These are phyloP conservation scores for Pangasius macronema DNA, from an alignment of 2,797 vertebrate genomes.

Conservation along the genomic window DNA sequence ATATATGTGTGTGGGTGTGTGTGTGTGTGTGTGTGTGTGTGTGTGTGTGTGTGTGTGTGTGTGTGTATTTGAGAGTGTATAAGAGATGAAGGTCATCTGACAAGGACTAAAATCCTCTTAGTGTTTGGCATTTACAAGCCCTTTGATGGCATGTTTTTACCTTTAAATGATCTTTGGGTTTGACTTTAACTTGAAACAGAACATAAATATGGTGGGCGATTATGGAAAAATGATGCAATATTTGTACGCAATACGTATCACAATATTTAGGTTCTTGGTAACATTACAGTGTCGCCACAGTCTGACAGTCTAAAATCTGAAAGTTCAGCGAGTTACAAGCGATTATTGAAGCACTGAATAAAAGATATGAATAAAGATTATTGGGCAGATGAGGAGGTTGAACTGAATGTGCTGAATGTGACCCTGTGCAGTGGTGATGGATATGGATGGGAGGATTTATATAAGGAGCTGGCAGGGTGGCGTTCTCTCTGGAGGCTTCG, in stretches of 20 bases:
- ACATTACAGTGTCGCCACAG: background rate
- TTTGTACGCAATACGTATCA: too few species aligned
- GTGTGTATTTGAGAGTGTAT: background rate
- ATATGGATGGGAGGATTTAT: constrained; percentile 95
- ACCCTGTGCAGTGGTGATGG: constrained; percentile 80
- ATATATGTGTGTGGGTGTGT: too few species aligned
- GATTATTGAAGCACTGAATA: background rate
- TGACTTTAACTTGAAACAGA: background rate
- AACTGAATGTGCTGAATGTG: background rate
- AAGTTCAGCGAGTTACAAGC: background rate
- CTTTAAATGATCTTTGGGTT: background rate
- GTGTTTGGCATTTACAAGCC: background rate
- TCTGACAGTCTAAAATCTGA: background rate
- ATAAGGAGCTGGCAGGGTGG: constrained; percentile 92
- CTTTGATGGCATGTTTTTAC: background rate
- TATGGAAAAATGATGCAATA: too few species aligned
- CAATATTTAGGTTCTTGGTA: background rate
- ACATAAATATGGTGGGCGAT: too few species aligned
- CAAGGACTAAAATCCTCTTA: too few species aligned
- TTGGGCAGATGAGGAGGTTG: background rate
- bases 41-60: too few species aligned
- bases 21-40: too few species aligned
- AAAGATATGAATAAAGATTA: background rate
- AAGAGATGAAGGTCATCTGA: too few species aligned
- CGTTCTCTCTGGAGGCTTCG: constrained; percentile 92